phyloP scores from a whole-genome alignment of 2,888 invertebrate genomes.

The Eugnorisma glareosa region DNA sequence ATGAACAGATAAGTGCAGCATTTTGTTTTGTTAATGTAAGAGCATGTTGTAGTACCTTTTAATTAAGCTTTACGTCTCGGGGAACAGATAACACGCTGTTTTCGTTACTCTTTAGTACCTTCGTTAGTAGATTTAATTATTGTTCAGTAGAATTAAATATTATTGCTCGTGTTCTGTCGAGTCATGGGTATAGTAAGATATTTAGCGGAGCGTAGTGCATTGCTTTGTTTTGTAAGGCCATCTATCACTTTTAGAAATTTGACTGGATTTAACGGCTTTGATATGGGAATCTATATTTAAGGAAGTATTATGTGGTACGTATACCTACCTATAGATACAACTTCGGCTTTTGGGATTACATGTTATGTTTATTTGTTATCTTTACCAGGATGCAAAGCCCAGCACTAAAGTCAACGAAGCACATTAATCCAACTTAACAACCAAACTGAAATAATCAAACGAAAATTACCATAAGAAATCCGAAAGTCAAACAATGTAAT shows the following conservation, averaged over 20 bases:
- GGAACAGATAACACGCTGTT: constrained; percentile 40
- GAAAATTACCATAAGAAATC: constrained; percentile 41
- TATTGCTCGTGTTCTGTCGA: background rate
- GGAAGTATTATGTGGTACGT: background rate
- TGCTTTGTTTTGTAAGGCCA: constrained; percentile 1
- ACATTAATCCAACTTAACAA: background rate
- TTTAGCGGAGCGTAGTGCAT: constrained; percentile 6
- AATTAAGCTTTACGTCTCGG: constrained; percentile 48
- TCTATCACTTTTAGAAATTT: too few species aligned
- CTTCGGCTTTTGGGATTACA: background rate
- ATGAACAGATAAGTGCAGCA: constrained; percentile 56
- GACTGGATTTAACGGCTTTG: background rate
- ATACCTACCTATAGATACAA: background rate
- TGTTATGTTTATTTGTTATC: background rate
- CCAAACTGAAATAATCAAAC: constrained; percentile 12
- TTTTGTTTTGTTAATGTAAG: constrained; percentile 55
- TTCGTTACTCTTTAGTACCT: constrained; percentile 12
- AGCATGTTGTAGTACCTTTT: constrained; percentile 28
- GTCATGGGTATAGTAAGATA: constrained; percentile 1
- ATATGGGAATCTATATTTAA: background rate
- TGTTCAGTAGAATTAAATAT: background rate
- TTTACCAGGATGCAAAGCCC: background rate
- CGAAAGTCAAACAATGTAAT: constrained; percentile 46
- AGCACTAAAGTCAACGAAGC: background rate
- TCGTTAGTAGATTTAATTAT: constrained; percentile 19